phyloP scores from a whole-genome alignment of 2,888 invertebrate species.

The Agrotis segetum region DNA sequence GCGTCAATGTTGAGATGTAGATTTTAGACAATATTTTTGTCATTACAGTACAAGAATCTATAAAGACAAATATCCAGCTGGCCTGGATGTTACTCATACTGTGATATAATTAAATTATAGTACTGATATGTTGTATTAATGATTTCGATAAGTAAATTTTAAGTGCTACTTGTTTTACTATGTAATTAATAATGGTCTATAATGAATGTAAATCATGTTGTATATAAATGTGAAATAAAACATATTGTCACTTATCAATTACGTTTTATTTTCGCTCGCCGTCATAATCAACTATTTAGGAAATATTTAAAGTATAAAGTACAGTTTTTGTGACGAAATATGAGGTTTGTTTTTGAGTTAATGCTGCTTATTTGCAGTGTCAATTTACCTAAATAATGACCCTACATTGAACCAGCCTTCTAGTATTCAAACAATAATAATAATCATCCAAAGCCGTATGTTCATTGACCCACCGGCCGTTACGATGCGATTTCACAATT shows the following conservation, averaged over 20 bases:
- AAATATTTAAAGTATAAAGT: slow-evolving; percentile 32
- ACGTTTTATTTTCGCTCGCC: slow-evolving; percentile 45
- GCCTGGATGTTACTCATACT: slow-evolving; percentile 65
- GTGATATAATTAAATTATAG: slow-evolving; percentile 75
- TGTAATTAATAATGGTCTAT: slow-evolving; percentile 44
- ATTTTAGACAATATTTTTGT: slow-evolving; percentile 1
- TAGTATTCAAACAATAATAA: not conserved
- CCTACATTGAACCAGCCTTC: too few relatives aligned
- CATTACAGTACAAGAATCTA: slow-evolving; percentile 13
- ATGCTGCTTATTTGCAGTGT: too few relatives aligned
- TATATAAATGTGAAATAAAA: slow-evolving; percentile 60
- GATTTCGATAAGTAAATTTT: slow-evolving; percentile 56
- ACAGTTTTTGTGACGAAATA: slow-evolving; percentile 10
- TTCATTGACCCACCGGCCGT: slow-evolving; percentile 5
- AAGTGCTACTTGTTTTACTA: slow-evolving; percentile 44
- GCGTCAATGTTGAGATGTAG: not conserved
- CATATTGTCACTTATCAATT: slow-evolving; percentile 47
- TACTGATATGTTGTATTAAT: slow-evolving; percentile 56
- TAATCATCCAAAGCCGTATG: slow-evolving; percentile 1
- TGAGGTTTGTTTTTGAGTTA: slow-evolving; percentile 20
- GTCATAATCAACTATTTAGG: slow-evolving; percentile 21
- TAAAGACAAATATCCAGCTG: slow-evolving; percentile 43
- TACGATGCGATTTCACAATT: too few relatives aligned
- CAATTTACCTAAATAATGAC: not conserved
- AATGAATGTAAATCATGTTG: slow-evolving; percentile 61